These are phyloP conservation scores for Lophochroa leadbeateri DNA, from an alignment of 2,113 vertebrate species.

Conservation along the genomic window DNA sequence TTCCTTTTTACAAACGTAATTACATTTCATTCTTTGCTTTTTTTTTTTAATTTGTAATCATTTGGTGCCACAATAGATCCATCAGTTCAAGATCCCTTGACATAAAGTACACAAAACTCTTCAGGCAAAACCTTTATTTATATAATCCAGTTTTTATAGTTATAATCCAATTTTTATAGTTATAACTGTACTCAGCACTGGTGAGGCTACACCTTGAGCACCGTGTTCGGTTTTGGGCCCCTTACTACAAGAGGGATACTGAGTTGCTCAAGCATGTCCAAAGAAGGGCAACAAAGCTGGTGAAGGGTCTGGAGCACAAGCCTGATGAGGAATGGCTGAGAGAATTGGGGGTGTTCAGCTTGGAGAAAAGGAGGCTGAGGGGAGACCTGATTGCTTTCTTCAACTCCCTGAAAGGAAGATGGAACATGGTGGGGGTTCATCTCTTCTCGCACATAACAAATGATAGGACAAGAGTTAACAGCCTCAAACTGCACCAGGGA, in stretches of 20 bases:
- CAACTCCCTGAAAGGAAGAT: fast-evolving
- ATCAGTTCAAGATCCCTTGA: not conserved
- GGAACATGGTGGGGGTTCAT: fast-evolving
- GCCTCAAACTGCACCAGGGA: not conserved
- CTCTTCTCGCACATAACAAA: not conserved
- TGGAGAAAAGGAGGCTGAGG: not conserved
- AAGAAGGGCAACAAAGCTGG: too few species aligned
- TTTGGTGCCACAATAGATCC: not conserved
- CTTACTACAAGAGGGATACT: not conserved
- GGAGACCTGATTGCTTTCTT: fast-evolving
- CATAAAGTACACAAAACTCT: not conserved
- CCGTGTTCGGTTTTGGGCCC: not conserved
- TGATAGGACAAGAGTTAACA: not conserved
- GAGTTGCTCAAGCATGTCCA: not conserved
- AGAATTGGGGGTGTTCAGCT: fast-evolving
- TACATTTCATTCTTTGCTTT: not conserved
- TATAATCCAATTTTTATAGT: not conserved
- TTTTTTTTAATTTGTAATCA: not conserved
- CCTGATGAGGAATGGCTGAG: not conserved
- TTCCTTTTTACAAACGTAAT: not conserved
- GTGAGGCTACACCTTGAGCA: fast-evolving
- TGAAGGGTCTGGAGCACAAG: not conserved
- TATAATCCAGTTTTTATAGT: not conserved
- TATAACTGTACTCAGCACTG: not conserved
- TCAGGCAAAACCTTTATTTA: not conserved